These are phyloP conservation scores for Lophius piscatorius DNA, from an alignment of 2,113 vertebrate genomes.

Conservation along the genomic window DNA sequence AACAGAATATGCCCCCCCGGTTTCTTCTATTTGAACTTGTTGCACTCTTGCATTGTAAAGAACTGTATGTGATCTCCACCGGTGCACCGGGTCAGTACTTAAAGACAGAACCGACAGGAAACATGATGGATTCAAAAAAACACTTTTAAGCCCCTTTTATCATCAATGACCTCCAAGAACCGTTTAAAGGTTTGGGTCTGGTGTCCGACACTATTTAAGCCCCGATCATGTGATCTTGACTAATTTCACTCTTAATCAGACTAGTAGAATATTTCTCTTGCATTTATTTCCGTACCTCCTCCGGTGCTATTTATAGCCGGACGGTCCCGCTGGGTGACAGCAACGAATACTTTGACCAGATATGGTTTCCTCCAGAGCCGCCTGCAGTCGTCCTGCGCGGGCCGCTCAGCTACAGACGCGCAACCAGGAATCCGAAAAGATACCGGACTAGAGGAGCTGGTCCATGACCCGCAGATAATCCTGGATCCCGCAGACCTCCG, in stretches of 20 bases:
- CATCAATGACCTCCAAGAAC: no score
- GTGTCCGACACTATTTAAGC: not conserved
- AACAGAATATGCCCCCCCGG: no score
- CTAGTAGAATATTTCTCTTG: conserved; percentile 31
- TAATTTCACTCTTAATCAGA: not conserved
- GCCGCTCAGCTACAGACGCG: conserved; percentile 32
- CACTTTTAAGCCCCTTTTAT: no score
- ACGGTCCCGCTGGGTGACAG: conserved; percentile 81
- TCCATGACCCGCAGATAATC: conserved; percentile 43
- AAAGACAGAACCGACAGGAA: no score
- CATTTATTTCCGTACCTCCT: conserved; percentile 77
- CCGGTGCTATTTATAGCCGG: conserved; percentile 81
- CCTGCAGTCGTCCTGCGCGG: conserved; percentile 51
- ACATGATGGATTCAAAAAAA: no score
- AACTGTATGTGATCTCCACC: no score
- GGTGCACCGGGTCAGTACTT: no score
- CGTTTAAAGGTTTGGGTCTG: no score
- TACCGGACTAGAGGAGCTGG: conserved; percentile 18
- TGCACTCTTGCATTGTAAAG: no score
- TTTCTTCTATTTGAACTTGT: no score
- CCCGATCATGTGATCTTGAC: not conserved
- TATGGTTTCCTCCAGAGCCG: conserved; percentile 82
- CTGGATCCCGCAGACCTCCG: conserved; percentile 17
- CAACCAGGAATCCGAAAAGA: conserved; percentile 15
- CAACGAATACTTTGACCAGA: conserved; percentile 90